Base-by-base conservation (phyloP, 2,888 invertebrate species). In the Drymonia ruficornis region DNA sequence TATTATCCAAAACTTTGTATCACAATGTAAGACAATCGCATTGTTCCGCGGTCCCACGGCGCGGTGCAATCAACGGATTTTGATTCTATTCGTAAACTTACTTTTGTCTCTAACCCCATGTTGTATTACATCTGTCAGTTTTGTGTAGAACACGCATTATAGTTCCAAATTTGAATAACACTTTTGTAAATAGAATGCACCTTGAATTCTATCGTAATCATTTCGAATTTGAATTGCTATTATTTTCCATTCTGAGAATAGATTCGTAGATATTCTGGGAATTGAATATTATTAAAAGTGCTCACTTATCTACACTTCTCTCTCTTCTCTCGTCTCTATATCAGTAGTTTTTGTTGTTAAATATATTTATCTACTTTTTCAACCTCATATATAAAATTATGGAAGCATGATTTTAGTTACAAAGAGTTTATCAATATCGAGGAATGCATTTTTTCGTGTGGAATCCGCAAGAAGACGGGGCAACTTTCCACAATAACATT, bases 11-110 rank as follows among this genome's bases (percentile, higher is more conserved):
- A 70, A 47, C 34, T 70, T 63, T 70, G 70, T 70, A 70, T 59
- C 59, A 63, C 67, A 70, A 58, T 61, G 65, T 64, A 56, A 52
- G 76, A 73, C 78, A 78, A 79, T 76, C 62, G 64, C 67, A 78
- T 75, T 78, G 81, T 79, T 77, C 72, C 67, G 67, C 74, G 73
- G 67, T 80, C 78, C 72, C 78, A 78, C 76, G 80, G 70, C 67
- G 65, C 76, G 80, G 69, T 67, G 65, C 72, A 74, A 78, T 81
- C 80, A 70, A 48, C 55, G 59, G 67, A 64, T 70, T 65, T 64
- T 65, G 59, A 67, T 63, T 57, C 60, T 63, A 58, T 70, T 63
- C 54, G 58, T 60, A 50, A 59, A 55, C 56, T 56, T 50, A 57
- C 58, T 60, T 70, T 67, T 55, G 61, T 65, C 65, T 69, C 59